Evolutionary conservation across 1,140 invertebrate species (phyloP).

Genomic region (Drosophila punjabiensis): DNA sequence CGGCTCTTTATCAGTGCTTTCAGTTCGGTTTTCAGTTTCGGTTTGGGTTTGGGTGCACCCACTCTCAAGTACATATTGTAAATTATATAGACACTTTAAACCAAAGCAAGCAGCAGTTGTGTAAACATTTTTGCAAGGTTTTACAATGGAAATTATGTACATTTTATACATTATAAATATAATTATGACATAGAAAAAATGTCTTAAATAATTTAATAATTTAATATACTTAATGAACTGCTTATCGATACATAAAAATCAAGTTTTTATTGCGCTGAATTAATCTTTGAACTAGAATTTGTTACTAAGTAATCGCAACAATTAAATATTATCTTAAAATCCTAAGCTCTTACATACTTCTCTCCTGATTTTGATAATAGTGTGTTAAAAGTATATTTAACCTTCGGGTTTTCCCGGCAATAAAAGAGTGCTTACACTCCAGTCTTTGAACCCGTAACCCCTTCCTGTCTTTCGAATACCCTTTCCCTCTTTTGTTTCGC

Average conservation of each 20-base stretch:
- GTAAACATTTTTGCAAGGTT: neutral
- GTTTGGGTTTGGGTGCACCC: neutral
- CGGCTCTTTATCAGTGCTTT: conserved; percentile 28
- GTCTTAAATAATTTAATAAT: too few species aligned
- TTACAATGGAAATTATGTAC: neutral
- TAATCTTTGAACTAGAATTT: neutral
- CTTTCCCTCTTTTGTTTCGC: conserved; percentile 32
- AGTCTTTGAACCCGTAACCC: conserved; percentile 14
- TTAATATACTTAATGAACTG: too few species aligned
- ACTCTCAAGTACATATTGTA: neutral
- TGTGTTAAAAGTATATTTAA: conserved; percentile 1
- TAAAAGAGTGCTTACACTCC: neutral
- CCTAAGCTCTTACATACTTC: neutral
- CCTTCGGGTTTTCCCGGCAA: neutral
- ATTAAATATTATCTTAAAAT: neutral
- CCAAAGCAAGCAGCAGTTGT: neutral
- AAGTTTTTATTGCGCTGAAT: too few species aligned
- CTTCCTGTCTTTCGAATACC: conserved; percentile 13
- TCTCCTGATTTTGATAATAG: neutral
- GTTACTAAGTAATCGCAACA: neutral
- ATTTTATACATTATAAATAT: too few species aligned
- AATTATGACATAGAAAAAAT: neutral
- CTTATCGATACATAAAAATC: too few species aligned
- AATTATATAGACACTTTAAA: neutral
- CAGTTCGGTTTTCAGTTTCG: neutral